phyloP scores from a whole-genome alignment of 2,888 invertebrate species.

The Callimorpha dominula region DNA sequence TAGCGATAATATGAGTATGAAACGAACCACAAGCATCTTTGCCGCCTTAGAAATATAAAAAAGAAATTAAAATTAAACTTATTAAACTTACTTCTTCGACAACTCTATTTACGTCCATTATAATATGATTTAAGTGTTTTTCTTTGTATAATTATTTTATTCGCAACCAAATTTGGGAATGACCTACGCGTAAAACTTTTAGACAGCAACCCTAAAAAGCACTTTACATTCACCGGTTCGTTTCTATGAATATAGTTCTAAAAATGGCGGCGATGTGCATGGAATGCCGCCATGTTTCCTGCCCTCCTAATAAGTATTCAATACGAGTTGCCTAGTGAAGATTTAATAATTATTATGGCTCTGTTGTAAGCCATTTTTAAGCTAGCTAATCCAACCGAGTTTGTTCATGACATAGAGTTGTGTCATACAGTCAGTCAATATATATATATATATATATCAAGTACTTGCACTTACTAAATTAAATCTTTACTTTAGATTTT shows the following conservation, averaged over 20 bases:
- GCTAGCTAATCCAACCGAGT: slow-evolving; percentile 17
- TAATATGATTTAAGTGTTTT: too few relatives aligned
- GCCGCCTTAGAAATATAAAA: too few relatives aligned
- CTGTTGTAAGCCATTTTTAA: slow-evolving; percentile 7
- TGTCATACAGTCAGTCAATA: neutral
- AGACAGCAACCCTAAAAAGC: slow-evolving; percentile 26
- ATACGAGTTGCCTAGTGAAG: slow-evolving; percentile 51
- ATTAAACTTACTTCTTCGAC: neutral
- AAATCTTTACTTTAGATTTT: too few relatives aligned
- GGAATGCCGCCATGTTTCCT: slow-evolving; percentile 73
- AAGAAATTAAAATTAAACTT: neutral
- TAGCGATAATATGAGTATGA: too few relatives aligned
- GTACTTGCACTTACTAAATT: too few relatives aligned
- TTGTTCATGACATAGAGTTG: neutral
- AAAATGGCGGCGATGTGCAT: slow-evolving; percentile 61
- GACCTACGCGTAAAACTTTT: neutral
- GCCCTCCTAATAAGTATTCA: slow-evolving; percentile 69
- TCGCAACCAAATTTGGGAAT: neutral
- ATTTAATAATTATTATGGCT: slow-evolving; percentile 55
- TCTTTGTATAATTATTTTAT: neutral
- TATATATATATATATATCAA: neutral
- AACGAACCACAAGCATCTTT: too few relatives aligned
- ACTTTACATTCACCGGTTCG: slow-evolving; percentile 49
- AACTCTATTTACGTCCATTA: too few relatives aligned
- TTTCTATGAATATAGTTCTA: slow-evolving; percentile 62